A percentile compares a stretch with the other conserved stretches of the same genome.
Evolutionary conservation across 2,113 vertebrate species (phyloP).

Genomic region (Cavia aperea): DNA sequence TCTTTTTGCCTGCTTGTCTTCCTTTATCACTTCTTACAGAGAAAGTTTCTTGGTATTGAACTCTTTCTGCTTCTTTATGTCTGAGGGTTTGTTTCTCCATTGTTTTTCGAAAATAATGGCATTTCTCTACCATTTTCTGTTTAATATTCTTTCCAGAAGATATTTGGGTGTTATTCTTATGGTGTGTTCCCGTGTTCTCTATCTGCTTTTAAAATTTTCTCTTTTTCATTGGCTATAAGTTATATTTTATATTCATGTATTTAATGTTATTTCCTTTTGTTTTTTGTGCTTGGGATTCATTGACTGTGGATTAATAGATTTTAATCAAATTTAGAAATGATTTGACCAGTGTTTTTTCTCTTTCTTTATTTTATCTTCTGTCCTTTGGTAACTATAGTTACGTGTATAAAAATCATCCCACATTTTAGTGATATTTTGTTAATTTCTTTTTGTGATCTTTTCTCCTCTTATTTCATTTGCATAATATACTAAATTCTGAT

Average conservation of each 20-base stretch:
- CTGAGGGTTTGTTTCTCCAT: neutral
- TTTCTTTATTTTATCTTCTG: neutral
- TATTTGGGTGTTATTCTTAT: neutral
- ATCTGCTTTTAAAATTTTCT: neutral
- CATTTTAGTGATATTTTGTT: neutral
- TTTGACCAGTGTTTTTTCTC: neutral
- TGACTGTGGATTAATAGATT: neutral
- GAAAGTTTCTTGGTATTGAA: neutral
- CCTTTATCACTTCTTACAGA: neutral
- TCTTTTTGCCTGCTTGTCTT: neutral
- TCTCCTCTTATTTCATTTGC: neutral
- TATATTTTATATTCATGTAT: neutral
- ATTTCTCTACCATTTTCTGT: neutral
- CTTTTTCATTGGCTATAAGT: slow-evolving; percentile 1
- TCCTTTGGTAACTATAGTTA: neutral
- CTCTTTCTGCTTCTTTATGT: neutral
- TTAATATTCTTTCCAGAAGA: neutral
- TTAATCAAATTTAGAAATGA: neutral
- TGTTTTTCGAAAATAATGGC: neutral
- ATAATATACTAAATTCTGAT: neutral
- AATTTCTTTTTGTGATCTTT: neutral
- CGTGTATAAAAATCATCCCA: neutral
- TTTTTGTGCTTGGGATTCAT: neutral
- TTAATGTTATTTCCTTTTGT: neutral
- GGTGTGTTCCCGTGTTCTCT: neutral